phyloP scores from a whole-genome alignment of 2,113 vertebrate species.

The Mesoclemmys tuberculata region DNA sequence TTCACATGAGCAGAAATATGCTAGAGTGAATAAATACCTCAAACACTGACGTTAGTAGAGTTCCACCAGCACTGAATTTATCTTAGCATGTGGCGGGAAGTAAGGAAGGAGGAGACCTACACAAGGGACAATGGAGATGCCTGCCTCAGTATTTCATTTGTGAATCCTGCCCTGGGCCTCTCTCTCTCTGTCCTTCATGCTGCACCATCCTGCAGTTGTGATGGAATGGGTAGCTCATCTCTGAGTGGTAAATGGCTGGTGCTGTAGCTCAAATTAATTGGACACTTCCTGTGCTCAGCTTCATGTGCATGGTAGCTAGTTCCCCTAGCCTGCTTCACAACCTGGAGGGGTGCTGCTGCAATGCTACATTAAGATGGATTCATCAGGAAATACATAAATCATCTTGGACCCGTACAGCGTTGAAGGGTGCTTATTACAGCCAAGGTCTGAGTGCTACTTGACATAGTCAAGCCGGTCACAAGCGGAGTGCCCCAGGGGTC shows the following conservation, averaged over 20 bases:
- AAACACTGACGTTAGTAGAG: neutral
- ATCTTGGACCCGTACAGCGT: accelerated
- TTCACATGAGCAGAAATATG: neutral
- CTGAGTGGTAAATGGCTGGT: neutral
- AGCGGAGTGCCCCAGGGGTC: too few species aligned
- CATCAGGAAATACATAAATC: neutral
- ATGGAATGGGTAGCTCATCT: neutral
- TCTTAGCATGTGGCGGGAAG: neutral
- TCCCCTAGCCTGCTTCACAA: neutral
- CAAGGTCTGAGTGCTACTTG: accelerated
- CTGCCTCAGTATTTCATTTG: neutral
- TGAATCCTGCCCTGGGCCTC: neutral
- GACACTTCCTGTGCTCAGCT: neutral
- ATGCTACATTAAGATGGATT: neutral
- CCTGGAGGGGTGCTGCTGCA: neutral
- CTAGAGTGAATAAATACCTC: neutral
- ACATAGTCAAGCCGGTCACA: too few species aligned
- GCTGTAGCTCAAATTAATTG: neutral
- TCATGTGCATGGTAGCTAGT: neutral
- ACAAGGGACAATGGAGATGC: neutral
- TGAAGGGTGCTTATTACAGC: neutral
- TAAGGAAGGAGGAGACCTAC: neutral
- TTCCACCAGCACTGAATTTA: neutral
- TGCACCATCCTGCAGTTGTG: neutral
- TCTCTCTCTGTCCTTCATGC: neutral